Evolutionary conservation across 2,888 invertebrate species (phyloP).

Genomic region (Cyrtodaria siliqua): DNA sequence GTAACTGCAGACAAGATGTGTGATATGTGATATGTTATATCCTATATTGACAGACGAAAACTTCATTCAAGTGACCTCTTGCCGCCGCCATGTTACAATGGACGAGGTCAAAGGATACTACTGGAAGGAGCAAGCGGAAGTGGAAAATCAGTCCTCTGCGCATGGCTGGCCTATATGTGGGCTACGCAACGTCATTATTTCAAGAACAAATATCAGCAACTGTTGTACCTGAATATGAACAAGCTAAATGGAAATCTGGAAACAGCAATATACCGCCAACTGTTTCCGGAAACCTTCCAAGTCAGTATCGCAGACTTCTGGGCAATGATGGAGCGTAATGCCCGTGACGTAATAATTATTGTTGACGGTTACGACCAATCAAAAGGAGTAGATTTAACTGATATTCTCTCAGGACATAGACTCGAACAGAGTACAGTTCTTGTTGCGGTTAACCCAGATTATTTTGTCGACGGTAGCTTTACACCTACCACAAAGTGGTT

Average conservation of each 20-base stretch:
- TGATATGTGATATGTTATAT: no score
- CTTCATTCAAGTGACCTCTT: conserved; percentile 69
- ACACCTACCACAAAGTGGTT: conserved; percentile 68
- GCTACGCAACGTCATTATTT: conserved; percentile 71
- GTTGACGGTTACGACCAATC: conserved; percentile 78
- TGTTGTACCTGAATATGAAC: conserved; percentile 70
- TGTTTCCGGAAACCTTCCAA: conserved; percentile 74
- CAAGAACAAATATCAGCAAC: conserved; percentile 63
- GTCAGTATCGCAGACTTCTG: conserved; percentile 74
- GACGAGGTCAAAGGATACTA: conserved; percentile 71
- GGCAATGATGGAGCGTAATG: conserved; percentile 70
- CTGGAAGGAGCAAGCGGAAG: conserved; percentile 80
- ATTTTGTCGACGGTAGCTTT: conserved; percentile 45
- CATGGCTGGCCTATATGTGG: conserved; percentile 79
- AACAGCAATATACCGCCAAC: conserved; percentile 67
- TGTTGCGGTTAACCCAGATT: conserved; percentile 70
- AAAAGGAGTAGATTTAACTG: conserved; percentile 47
- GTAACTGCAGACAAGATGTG: no score
- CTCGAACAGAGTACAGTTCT: conserved; percentile 72
- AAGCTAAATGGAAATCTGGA: conserved; percentile 58
- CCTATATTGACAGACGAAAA: no score
- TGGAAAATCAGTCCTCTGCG: conserved; percentile 80
- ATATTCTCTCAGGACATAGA: conserved; percentile 68
- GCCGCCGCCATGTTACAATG: conserved; percentile 56
- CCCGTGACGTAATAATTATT: conserved; percentile 74